Conservation (phyloP, 30 jellyfish, hydroid and myxozoan species). For the Cassiopea andromeda region DNA sequence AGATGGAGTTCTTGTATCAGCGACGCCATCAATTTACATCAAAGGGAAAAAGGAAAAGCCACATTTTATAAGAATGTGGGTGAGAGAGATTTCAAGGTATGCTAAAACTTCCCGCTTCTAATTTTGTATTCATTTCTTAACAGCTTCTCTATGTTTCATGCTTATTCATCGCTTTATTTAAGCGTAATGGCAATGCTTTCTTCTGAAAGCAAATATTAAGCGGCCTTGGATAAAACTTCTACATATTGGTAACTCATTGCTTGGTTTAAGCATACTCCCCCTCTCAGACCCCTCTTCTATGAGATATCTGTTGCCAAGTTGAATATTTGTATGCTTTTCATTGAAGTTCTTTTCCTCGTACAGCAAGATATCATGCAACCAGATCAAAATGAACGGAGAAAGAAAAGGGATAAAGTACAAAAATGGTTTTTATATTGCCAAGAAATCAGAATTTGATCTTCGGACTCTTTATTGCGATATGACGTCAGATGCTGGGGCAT, state of each 20-base stretch:
- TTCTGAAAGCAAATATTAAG: no score
- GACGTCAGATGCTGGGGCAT: conserved; percentile 85
- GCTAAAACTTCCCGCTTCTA: not conserved
- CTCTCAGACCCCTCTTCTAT: not conserved
- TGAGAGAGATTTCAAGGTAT: conserved; percentile 71
- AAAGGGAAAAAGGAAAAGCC: conserved; percentile 49
- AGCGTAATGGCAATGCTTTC: not conserved
- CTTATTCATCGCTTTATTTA: not conserved
- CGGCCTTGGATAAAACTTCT: no score
- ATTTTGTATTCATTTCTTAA: not conserved
- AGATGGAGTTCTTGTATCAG: conserved; percentile 44
- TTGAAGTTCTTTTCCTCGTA: not conserved
- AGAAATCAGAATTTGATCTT: conserved; percentile 5
- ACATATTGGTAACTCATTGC: not conserved
- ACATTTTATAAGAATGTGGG: conserved; percentile 61
- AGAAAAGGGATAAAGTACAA: conserved; percentile 67
- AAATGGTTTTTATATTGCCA: conserved; percentile 79
- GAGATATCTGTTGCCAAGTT: no score
- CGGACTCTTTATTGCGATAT: conserved; percentile 90
- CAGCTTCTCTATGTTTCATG: not conserved
- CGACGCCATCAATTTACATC: conserved; percentile 21
- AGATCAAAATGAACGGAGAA: conserved; percentile 66
- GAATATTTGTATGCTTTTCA: not conserved
- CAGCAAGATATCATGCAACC: conserved; percentile 91
- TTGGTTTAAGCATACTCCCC: not conserved